A percentile compares a stretch with the other conserved stretches of the same genome.
phyloP scores from a whole-genome alignment of 2,113 vertebrate genomes.

The Polypterus senegalus region DNA sequence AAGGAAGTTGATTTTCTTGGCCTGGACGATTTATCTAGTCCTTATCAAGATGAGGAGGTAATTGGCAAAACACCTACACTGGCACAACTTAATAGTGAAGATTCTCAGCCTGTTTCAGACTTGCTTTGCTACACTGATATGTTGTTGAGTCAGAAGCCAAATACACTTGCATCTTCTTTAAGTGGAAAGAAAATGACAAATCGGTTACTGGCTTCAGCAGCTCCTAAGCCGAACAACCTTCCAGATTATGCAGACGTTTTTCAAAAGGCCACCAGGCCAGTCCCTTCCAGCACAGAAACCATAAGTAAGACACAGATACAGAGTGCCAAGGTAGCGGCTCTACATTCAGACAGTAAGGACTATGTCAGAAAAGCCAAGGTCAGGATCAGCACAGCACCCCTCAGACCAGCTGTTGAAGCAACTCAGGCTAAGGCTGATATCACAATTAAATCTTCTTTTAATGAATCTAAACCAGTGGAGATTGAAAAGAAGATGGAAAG shows the following conservation, averaged over 20 bases:
- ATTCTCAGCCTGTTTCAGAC: slow-evolving; percentile 91
- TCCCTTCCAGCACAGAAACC: slow-evolving; percentile 78
- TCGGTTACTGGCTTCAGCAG: slow-evolving; percentile 50
- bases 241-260: slow-evolving; percentile 69
- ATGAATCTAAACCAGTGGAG: slow-evolving; percentile 33
- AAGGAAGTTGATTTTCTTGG: slow-evolving; percentile 97
- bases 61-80: slow-evolving; percentile 87
- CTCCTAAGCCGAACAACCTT: slow-evolving; percentile 54
- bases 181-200: slow-evolving; percentile 64
- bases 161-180: slow-evolving; percentile 46
- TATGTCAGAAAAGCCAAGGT: slow-evolving; percentile 94
- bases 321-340: slow-evolving; percentile 51
- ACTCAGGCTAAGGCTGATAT: slow-evolving; percentile 23
- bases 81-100: slow-evolving; percentile 94
- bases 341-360: slow-evolving; percentile 65
- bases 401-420: slow-evolving; percentile 22
- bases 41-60: slow-evolving; percentile 95
- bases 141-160: slow-evolving; percentile 53
- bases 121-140: slow-evolving; percentile 77
- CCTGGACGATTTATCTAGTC: slow-evolving; percentile 91
- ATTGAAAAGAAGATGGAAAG: slow-evolving; percentile 54
- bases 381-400: slow-evolving; percentile 60
- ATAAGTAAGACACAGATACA: slow-evolving; percentile 66
- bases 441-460: slow-evolving; percentile 23
- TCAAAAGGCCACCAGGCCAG: slow-evolving; percentile 73